These are phyloP conservation scores for Lacerta viridis DNA, from an alignment of 2,797 vertebrate genomes.

Conservation along the genomic window DNA sequence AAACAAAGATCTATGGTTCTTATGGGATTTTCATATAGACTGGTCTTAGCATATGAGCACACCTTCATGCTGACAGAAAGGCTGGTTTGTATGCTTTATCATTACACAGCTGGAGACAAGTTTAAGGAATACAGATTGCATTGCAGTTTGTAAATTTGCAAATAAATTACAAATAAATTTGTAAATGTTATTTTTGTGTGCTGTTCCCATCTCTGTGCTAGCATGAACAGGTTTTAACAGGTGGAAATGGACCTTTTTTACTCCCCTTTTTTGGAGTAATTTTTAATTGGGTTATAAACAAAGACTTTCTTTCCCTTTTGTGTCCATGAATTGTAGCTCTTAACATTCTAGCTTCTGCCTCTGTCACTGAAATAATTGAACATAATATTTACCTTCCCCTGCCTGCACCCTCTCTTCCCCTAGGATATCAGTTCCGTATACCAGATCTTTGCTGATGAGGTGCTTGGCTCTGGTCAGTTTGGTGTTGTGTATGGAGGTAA, in stretches of 20 bases:
- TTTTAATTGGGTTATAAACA: too few relatives aligned
- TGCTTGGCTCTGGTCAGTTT: slow-evolving; percentile 97
- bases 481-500: slow-evolving; percentile 98
- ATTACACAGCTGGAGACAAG: not conserved
- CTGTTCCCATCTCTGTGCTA: not conserved
- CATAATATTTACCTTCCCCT: slow-evolving; percentile 41
- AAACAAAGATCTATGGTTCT: slow-evolving; percentile 4
- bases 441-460: slow-evolving; percentile 98
- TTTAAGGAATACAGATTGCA: not conserved
- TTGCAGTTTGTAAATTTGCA: not conserved
- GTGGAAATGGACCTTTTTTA: not conserved
- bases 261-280: too few relatives aligned
- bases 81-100: not conserved
- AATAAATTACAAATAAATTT: too few relatives aligned
- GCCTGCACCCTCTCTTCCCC: slow-evolving; percentile 41
- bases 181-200: too few relatives aligned
- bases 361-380: slow-evolving; percentile 19
- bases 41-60: not conserved
- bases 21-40: not conserved
- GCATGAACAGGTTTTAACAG: not conserved
- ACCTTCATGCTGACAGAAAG: not conserved
- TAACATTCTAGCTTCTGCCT: not conserved
- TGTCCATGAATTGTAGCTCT: not conserved
- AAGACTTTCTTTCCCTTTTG: not conserved
- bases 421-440: slow-evolving; percentile 97